Evolutionary conservation across 2,888 invertebrate genomes (phyloP), one percentile per base, ranked within the genome.

Genomic region (Pollenia amentaria): DNA sequence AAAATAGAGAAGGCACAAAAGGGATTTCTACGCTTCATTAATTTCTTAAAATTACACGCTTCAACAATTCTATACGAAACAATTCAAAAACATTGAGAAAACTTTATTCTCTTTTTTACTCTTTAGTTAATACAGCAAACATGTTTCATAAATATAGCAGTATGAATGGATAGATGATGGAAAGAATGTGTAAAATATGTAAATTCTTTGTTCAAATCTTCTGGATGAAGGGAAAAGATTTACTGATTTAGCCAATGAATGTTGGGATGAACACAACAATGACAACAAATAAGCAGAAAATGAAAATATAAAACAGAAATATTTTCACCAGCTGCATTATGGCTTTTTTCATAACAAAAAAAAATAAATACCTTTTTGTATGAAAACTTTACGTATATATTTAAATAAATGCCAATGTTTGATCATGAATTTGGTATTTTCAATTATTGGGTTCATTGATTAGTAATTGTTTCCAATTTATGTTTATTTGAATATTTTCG

Each of bases 371-470:
- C 29, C 40, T 18, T 69, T 65, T 51, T 38, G n/a, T 53, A 4
- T n/a, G 18, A 1, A 51, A 48, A 62, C 18, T 18, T 16, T 3
- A 57, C 16, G n/a, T 18, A 53, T 12, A 14, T 9, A 51, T 18
- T 18, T 42, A 2, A 21, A 9, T 4, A 4, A 18, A 18, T 53
- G 18, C 9, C 2, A 10, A 14, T 29, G 29, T 57, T 73, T 65
- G n/a, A 53, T 65, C 73, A 65, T 69, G 57, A 75, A 46, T 70
- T 85, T 76, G 48, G 51, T 72, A 51, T 72, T 67, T 80, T 73
- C 81, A 77, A 85, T 85, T 85, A 85, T 72, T 65, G 18, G 70
- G 51, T 76, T 81, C 85, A 85, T 81, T 85, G 80, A 77, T 65
- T 60, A 65, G 80, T 76, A 81, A 81, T 77, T 80, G 55, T 55